Percentiles rank a stretch among this genome's conserved stretches.
phyloP scores from a whole-genome alignment of 1,140 invertebrate genomes.

The Ceratoteleas bidentatus region DNA sequence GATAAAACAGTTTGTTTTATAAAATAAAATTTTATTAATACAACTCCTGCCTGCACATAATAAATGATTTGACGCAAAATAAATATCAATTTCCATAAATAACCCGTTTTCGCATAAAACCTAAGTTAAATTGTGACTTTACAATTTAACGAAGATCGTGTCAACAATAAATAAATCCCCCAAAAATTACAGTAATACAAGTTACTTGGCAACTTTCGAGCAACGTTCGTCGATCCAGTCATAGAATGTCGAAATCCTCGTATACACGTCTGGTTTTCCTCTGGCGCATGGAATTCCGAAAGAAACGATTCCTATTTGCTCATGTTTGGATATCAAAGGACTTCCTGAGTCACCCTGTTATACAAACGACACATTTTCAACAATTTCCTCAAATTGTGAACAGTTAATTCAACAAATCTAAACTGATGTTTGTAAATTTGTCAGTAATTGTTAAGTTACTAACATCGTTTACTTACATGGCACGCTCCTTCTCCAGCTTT shows the following conservation, averaged over 20 bases:
- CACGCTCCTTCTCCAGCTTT: conserved; percentile 83
- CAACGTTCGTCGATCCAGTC: conserved; percentile 79
- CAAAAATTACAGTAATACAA: not conserved
- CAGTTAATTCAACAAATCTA: too few relatives aligned
- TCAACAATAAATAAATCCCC: not conserved
- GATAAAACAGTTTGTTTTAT: too few relatives aligned
- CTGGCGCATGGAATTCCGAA: conserved; percentile 84
- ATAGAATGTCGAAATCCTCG: conserved; percentile 80
- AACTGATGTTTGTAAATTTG: too few relatives aligned
- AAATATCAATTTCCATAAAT: too few relatives aligned
- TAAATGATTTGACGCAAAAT: too few relatives aligned
- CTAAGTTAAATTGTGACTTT: too few relatives aligned
- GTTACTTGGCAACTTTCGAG: conserved; percentile 13
- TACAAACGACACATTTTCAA: too few relatives aligned
- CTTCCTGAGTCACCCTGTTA: conserved; percentile 84
- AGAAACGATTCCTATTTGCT: conserved; percentile 84
- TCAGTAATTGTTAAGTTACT: too few relatives aligned
- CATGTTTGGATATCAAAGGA: conserved; percentile 78
- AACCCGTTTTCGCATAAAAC: too few relatives aligned
- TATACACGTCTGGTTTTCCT: conserved; percentile 85
- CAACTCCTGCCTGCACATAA: too few relatives aligned
- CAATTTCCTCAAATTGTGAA: too few relatives aligned
- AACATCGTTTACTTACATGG: conserved; percentile 78
- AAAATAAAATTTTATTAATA: too few relatives aligned
- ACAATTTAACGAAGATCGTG: not conserved